phyloP scores from a whole-genome alignment of 2,797 vertebrate species.

The Staurois parvus region DNA sequence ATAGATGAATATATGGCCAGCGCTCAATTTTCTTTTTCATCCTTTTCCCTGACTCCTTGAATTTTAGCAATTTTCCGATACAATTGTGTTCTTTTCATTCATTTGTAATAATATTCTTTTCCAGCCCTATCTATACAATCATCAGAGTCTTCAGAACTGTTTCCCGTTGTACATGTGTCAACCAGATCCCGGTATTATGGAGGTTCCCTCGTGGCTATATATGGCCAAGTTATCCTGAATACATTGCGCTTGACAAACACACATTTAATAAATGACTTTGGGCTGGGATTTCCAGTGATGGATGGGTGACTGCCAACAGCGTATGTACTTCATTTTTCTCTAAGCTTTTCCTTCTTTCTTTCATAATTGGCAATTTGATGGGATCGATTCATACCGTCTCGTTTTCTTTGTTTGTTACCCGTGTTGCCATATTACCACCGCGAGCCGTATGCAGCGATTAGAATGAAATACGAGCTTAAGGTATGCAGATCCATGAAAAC shows the following conservation, averaged over 20 bases:
- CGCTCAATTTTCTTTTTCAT: not conserved
- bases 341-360: conserved; percentile 28
- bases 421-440: not conserved
- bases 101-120: not conserved
- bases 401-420: not conserved
- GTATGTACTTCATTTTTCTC: conserved; percentile 7
- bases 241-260: conserved; percentile 21
- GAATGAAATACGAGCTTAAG: not conserved
- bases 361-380: conserved; percentile 25
- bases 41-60: not conserved
- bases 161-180: conserved; percentile 27
- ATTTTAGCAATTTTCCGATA: not conserved
- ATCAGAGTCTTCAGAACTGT: not conserved
- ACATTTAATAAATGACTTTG: conserved; percentile 51
- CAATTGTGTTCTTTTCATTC: no score
- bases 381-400: not conserved
- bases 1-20: not conserved
- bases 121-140: not conserved
- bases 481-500: not conserved
- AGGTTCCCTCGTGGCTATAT: conserved; percentile 25
- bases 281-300: conserved; percentile 49
- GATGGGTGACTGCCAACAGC: conserved; percentile 45
- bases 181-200: not conserved
- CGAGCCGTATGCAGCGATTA: not conserved
- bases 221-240: conserved; percentile 29